Evolutionary conservation across 2,888 invertebrate species (phyloP).

Genomic region (Margaritifera margaritifera): DNA sequence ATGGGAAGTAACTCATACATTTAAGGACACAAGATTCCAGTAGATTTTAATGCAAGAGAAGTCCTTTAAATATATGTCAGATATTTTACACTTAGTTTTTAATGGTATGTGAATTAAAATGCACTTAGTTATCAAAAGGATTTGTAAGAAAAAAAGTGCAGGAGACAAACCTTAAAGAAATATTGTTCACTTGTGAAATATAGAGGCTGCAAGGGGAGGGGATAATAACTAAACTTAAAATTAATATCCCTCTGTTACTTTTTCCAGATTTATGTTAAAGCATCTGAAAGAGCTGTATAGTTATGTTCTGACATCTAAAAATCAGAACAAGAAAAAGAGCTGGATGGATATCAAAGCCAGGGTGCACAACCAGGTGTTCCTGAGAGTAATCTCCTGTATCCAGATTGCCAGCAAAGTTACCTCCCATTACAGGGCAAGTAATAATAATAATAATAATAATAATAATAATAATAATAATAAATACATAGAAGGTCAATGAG

Average conservation of each 20-base stretch:
- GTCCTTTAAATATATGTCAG: too few relatives aligned
- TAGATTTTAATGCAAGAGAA: too few relatives aligned
- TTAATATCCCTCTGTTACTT: not conserved
- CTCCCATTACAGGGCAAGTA: slow-evolving; percentile 69
- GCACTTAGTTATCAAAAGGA: too few relatives aligned
- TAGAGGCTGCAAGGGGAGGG: too few relatives aligned
- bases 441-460: not conserved
- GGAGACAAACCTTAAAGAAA: not conserved
- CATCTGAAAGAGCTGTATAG: slow-evolving; percentile 65
- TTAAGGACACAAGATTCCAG: too few relatives aligned
- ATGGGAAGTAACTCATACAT: too few relatives aligned
- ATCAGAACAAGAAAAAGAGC: slow-evolving; percentile 40
- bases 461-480: too few relatives aligned
- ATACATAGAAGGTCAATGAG: too few relatives aligned
- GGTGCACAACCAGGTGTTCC: slow-evolving; percentile 67
- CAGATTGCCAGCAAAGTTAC: slow-evolving; percentile 74
- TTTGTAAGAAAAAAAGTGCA: too few relatives aligned
- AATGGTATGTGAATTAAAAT: too few relatives aligned
- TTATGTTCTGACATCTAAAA: slow-evolving; percentile 49
- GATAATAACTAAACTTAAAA: slow-evolving; percentile 3
- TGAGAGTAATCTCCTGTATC: slow-evolving; percentile 72
- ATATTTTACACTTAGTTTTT: too few relatives aligned
- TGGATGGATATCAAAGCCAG: slow-evolving; percentile 61
- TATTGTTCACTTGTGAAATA: not conserved
- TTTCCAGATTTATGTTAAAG: slow-evolving; percentile 66